Evolutionary conservation across 2,888 invertebrate species (phyloP).

Genomic region (Monoplex corrugatus): DNA sequence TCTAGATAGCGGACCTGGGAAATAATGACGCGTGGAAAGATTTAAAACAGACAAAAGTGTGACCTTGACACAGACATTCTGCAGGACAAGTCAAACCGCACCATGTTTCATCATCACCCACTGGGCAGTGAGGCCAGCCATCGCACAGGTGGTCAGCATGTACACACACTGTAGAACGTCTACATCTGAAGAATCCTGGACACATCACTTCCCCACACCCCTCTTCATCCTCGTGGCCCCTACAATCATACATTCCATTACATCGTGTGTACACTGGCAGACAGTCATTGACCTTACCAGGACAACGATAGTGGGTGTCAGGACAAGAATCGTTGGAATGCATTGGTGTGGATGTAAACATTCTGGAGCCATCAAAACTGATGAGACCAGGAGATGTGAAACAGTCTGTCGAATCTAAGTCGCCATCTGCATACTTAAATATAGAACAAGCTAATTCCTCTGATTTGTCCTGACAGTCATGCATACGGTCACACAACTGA

Average conservation of each 20-base stretch:
- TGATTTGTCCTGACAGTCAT: neutral
- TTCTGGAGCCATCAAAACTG: too few species aligned
- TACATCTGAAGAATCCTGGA: neutral
- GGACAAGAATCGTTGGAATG: neutral
- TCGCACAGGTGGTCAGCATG: neutral
- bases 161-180: neutral
- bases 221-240: neutral
- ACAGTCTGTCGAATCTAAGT: too few species aligned
- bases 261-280: constrained; percentile 8
- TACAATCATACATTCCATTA: neutral
- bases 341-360: constrained; percentile 7
- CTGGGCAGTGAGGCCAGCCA: neutral
- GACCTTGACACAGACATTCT: neutral
- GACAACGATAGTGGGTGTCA: neutral
- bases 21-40: neutral
- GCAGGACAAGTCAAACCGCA: neutral
- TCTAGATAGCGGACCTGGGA: neutral
- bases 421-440: too few species aligned
- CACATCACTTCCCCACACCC: neutral
- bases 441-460: neutral
- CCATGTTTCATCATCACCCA: neutral
- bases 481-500: neutral
- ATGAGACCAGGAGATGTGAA: too few species aligned
- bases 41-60: neutral
- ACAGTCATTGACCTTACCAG: neutral